Evolutionary conservation across 2,888 invertebrate species (phyloP), one percentile per base, ranked within the genome.

Genomic region (Noctua pronuba): DNA sequence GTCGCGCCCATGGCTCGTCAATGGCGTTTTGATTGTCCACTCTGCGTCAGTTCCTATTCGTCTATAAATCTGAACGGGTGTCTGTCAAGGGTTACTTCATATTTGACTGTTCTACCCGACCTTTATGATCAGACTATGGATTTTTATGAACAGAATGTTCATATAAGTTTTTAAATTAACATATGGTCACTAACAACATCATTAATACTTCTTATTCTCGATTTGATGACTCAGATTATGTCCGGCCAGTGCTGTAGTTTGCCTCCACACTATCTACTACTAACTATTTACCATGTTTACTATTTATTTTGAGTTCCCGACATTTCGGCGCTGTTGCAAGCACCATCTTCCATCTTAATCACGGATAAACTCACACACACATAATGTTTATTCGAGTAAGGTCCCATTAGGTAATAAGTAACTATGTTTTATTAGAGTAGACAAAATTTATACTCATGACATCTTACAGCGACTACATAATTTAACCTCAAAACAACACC

Each of bases 1-100:
- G 91, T 92, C 92, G 90, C 84, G 86, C 86, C 86, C 88, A 90
- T 88, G 87, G 77, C 88, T 89, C 86, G 85, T 90, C 91, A 89
- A 91, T 89, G 90, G 84, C 86, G 79, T 90, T 90, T 90, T 90
- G 84, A 89, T 86, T 87, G 85, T 89, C 83, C 78, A 81, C 73
- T 84, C 74, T 28, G 73, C 67, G 74, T 86, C 76, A 44, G 65
- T 74, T 66, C 67, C 83, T 80, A 79, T 80, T 72, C 75, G 64
- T 74, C 86, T 80, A 60, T 79, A 75, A 77, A 82, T 79, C 75
- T 69, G 49, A 49, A 8, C 52, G 28, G 73, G 11, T 70, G 62
- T 62, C 60, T 65, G 60, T 77, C 38, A 64, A 84, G 71, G 52
- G 69, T 60, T 77, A 73, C 58, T 73, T 77, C 64, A 82, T 77